Base-by-base conservation (phyloP, 1,140 invertebrate genomes). In the Samia ricini region DNA sequence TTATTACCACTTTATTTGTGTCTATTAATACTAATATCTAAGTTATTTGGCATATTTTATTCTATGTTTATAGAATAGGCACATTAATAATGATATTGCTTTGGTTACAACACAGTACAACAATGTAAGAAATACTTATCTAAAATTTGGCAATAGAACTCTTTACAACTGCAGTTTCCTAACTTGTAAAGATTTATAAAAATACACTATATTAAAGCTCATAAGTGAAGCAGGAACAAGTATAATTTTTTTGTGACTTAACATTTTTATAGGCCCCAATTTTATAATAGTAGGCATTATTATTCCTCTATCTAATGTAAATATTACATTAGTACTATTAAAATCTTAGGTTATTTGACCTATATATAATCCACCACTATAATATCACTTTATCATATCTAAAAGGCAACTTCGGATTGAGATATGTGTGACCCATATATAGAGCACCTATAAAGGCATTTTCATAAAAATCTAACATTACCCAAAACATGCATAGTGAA, bases 401-500 rank as follows among this genome's bases (percentile, higher is more conserved):
- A 87, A 86, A 91, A 91, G 89, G 90, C 90, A 91, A 90, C 88
- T 87, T 89, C 89, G 85, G 83, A 83, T 91, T 77, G 69, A 89
- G 87, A 89, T 89, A 89, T 88, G 87, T 86, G 74, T 77, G 72
- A 81, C 69, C 74, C 73, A 80, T 81, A 72, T 76, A 62, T 84
- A 88, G 67, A 89, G 87, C 87, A 89, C 87, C 87, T 86, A 66
- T 66, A 65, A 85, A 87, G 83, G 81, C 77, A 80, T 79, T 79
- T 79, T 70, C 66, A 74, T 79, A 81, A 68, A 72, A 80, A 56
- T 70, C 71, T 85, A 80, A 68, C 65, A 73, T 62, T 82, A 81
- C 72, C 76, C 78, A 79, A 79, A 82, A 85, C 79, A 88, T 86
- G 79, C 83, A 86, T 79, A 72, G 72, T 72, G 72, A 80, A 77